These are phyloP conservation scores for Geopemphigus sp. DNA, from an alignment of 1,140 invertebrate species.

Conservation along the genomic window DNA sequence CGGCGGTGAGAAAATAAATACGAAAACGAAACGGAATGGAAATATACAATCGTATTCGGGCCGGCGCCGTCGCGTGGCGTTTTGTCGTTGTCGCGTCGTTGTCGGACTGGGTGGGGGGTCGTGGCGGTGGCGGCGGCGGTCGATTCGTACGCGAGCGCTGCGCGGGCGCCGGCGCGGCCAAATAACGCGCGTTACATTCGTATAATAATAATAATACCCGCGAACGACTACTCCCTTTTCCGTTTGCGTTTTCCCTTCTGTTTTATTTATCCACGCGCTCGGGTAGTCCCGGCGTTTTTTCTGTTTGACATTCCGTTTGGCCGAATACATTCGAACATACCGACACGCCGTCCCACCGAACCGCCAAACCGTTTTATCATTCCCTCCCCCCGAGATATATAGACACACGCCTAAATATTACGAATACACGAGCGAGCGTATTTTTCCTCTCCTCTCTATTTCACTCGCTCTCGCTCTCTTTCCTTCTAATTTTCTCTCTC, in stretches of 20 bases:
- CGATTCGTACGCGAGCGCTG: not conserved
- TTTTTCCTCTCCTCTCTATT: no score
- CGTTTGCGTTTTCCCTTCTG: conserved; percentile 25
- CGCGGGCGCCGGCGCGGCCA: conserved; percentile 2
- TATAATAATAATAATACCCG: not conserved
- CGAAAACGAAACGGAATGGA: conserved; percentile 48
- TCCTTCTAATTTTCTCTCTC: no score
- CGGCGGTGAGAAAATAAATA: conserved; percentile 36
- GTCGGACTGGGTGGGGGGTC: not conserved
- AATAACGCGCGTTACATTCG: conserved; percentile 37
- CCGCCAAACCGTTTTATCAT: not conserved
- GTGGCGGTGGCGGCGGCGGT: not conserved
- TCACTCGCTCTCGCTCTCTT: no score
- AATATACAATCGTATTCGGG: conserved; percentile 44
- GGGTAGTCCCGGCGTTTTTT: not conserved
- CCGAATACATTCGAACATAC: conserved; percentile 23
- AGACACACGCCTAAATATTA: no score
- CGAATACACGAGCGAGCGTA: no score
- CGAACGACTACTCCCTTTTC: conserved; percentile 35
- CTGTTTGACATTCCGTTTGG: not conserved
- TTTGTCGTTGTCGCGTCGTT: not conserved
- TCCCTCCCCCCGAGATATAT: not conserved
- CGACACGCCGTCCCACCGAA: not conserved
- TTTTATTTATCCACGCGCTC: conserved; percentile 37
- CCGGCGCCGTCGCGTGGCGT: not conserved